Evolutionary conservation across 2,113 vertebrate species (phyloP).

Genomic region (Salvator merianae): DNA sequence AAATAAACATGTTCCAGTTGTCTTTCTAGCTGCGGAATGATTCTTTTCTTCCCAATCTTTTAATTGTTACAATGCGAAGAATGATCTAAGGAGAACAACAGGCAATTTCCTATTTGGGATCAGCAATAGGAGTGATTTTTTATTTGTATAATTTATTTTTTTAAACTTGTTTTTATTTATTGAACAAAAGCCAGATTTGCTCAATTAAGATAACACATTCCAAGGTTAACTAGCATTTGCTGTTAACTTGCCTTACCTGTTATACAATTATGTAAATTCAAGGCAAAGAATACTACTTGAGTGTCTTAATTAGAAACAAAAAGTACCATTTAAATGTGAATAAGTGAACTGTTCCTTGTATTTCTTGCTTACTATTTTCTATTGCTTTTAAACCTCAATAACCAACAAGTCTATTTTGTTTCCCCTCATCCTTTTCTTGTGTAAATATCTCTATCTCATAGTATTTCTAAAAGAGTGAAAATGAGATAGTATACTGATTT

Average conservation of each 20-base stretch:
- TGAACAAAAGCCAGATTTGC: conserved; percentile 79
- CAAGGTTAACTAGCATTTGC: conserved; percentile 84
- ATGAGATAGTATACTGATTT: neutral
- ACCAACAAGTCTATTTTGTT: conserved; percentile 55
- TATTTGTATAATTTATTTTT: conserved; percentile 45
- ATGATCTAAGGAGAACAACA: conserved; percentile 40
- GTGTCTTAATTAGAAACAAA: conserved; percentile 82
- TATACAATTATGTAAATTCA: conserved; percentile 83
- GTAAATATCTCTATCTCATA: conserved; percentile 8
- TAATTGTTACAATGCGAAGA: conserved; percentile 42
- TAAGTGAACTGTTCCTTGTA: conserved; percentile 73
- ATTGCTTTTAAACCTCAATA: conserved; percentile 66
- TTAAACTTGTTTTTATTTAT: conserved; percentile 76
- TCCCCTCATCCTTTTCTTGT: conserved; percentile 46
- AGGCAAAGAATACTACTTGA: conserved; percentile 76
- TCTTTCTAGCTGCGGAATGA: conserved; percentile 56
- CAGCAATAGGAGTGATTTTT: conserved; percentile 40
- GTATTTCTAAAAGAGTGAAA: conserved; percentile 8
- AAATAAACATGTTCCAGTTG: conserved; percentile 62
- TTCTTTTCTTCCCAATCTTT: conserved; percentile 39
- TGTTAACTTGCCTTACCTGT: conserved; percentile 83
- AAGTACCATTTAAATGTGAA: conserved; percentile 84
- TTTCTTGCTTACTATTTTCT: conserved; percentile 74
- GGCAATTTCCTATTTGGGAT: conserved; percentile 16
- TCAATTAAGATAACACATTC: conserved; percentile 81